Percentiles rank a stretch among this genome's conserved stretches.
phyloP scores from a whole-genome alignment of 2,797 vertebrate species.

The Crenichthys baileyi region DNA sequence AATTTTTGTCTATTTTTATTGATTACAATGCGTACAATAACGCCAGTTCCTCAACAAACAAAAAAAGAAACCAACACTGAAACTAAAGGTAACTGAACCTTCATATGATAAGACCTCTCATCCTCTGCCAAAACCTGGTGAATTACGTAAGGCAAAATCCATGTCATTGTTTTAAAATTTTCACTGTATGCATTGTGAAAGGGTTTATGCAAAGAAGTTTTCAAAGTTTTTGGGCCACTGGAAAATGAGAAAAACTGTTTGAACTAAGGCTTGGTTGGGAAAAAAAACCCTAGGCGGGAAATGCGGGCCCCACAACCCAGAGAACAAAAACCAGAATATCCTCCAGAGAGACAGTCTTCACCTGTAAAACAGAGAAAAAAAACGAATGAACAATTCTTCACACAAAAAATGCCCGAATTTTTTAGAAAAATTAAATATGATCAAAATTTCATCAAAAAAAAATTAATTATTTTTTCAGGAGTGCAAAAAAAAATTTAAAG shows the following conservation, averaged over 20 bases:
- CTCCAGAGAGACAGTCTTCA: slow-evolving; percentile 9
- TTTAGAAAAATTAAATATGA: neutral
- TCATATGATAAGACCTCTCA: neutral
- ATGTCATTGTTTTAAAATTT: slow-evolving; percentile 24
- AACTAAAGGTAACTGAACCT: neutral
- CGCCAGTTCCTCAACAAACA: neutral
- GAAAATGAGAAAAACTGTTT: slow-evolving; percentile 16
- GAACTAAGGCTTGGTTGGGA: slow-evolving; percentile 22
- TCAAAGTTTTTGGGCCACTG: slow-evolving; percentile 13
- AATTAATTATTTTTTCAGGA: neutral
- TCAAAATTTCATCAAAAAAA: neutral
- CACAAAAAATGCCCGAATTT: neutral
- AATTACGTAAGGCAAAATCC: slow-evolving; percentile 21
- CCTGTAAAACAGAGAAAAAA: slow-evolving; percentile 6
- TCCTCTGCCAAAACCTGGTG: slow-evolving; percentile 13
- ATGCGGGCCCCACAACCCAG: no score
- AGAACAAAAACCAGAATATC: slow-evolving; percentile 20
- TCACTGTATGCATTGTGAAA: slow-evolving; percentile 3
- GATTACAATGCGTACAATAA: neutral
- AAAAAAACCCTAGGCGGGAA: slow-evolving; percentile 22
- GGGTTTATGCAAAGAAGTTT: slow-evolving; percentile 23
- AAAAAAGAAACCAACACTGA: neutral
- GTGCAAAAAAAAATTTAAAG: neutral
- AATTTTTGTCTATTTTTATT: neutral
- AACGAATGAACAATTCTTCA: neutral